Evolutionary conservation across 2,113 vertebrate species (phyloP).

Genomic region (Cephalopholis sonnerati): DNA sequence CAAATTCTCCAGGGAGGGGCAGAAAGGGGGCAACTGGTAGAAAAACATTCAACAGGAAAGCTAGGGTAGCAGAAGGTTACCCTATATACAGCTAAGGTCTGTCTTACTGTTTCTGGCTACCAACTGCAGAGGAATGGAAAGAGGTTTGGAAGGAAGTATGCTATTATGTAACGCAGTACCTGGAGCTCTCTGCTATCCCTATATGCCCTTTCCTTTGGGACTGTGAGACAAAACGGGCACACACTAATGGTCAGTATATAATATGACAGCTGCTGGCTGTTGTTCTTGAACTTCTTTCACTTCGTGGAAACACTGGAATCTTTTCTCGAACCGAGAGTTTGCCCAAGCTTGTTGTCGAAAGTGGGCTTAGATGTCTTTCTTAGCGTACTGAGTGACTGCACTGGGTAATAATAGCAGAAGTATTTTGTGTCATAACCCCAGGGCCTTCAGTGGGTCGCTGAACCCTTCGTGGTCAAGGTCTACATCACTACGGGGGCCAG

Average conservation of each 20-base stretch:
- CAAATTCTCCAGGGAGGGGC: conserved; percentile 25
- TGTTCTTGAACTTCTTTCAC: conserved; percentile 42
- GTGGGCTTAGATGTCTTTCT: conserved; percentile 52
- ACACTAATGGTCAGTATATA: conserved; percentile 18
- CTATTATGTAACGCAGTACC: conserved; percentile 66
- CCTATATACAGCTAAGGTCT: conserved; percentile 21
- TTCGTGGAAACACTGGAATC: conserved; percentile 57
- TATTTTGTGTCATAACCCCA: conserved; percentile 64
- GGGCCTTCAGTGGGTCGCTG: conserved; percentile 48
- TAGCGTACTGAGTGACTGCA: conserved; percentile 28
- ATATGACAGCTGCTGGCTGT: conserved; percentile 47
- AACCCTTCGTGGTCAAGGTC: conserved; percentile 58
- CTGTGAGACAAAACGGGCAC: conserved; percentile 16
- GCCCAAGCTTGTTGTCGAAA: conserved; percentile 42
- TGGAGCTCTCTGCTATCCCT: conserved; percentile 47
- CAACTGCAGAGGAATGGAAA: conserved; percentile 42
- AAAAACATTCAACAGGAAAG: conserved; percentile 49
- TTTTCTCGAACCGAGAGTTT: conserved; percentile 17
- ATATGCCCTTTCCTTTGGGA: conserved; percentile 39
- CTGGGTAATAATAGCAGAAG: conserved; percentile 72
- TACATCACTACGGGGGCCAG: background rate
- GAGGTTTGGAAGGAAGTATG: conserved; percentile 44
- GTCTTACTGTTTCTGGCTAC: conserved; percentile 17
- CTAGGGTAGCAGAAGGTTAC: conserved; percentile 26
- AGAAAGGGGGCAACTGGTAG: conserved; percentile 21